Base-by-base conservation (phyloP, 2,113 vertebrate genomes). In the Acrocephalus arundinaceus region DNA sequence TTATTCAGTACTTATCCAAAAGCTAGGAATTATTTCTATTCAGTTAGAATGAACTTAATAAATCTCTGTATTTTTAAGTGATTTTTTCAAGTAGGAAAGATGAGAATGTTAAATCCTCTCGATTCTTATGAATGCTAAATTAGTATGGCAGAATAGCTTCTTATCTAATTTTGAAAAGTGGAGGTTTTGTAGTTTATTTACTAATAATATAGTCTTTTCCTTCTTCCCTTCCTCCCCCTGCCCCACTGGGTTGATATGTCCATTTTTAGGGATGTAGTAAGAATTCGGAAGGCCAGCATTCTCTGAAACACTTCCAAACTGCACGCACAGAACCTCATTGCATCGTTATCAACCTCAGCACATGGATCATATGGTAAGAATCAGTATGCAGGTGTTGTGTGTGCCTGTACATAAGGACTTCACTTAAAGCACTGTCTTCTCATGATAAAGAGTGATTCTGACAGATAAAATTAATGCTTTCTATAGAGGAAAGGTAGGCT, bases 321-420 rank as follows among this genome's bases (percentile, higher is more conserved):
- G 97, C 97, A 33, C 97, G 93, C 85, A 86, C 97, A 49, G 99
- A 99, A 67, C 97, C 98, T 41, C 99, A 99, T 61, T 99, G 99
- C 97, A 99, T 99, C 96, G 98, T 98, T 54, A 98, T 99, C 97
- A 99, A 97, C 96, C 97, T 99, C 91, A 99, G 98, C 95, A 98
- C 99, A 0, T 99, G 99, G 99, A 98, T 98, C 95, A 98, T 99
- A 97, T 99, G 99, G 99, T 99, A 97, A 98, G 99, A 75, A 73
- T 22, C 21, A 66, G 39, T 15, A 2, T 52, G 33, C 57, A 82
- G 49, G n/a, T 70, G 54, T 49, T 2, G 4, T 35, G 23, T 35
- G 4, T 46, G 24, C 33, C 59, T 49, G 5, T 48, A 2, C 8
- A 0, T 10, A 39, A 70, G 33, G 49, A 66, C 31, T 75, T 17